Evolutionary conservation across 2,113 vertebrate species (phyloP), one percentile per base, ranked within the genome.

Genomic region (human (Homo sapiens)): DNA sequence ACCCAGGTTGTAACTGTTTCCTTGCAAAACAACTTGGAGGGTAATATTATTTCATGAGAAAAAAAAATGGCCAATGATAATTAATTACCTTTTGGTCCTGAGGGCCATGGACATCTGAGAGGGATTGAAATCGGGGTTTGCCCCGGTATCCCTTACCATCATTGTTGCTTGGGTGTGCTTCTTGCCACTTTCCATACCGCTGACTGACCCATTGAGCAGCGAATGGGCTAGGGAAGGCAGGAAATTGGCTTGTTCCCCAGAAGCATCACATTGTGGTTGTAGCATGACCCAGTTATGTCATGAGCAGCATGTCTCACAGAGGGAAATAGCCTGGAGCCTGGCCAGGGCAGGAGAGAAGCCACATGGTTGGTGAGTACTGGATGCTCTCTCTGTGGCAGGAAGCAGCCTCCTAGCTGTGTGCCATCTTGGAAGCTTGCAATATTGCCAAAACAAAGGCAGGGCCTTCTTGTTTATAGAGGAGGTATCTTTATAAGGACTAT

Each of bases 201-300:
- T 72, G 7, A 70, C 30, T 92, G 86, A 86, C 35, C 82, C 70
- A 68, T 3, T 45, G 79, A 97, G 45, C 38, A 92, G n/a, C 52
- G 76, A 88, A 59, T 79, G 66, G n/a, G 23, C 25, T 43, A 2
- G n/a, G 45, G 14, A 89, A 75, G 76, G 35, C 76, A 82, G 30
- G 55, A 80, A 72, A 32, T 82, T 96, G 96, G 84, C 95, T 73
- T 90, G 11, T n/a, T 59, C 81, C 83, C 90, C 80, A 96, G 80
- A 96, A 96, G 43, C 61, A 59, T 81, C 79, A 35, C 52, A 32
- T 13, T 48, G 70, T 76, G 81, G 32, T 94, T 81, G 76, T 88
- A 81, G 75, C 66, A 90, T 96, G 98, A 97, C 97, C 98, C 88
- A 96, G 48, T 97, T 98, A 94, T 98, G 95, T 97, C 96, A 88